Percentiles rank a stretch among this genome's conserved stretches.
Evolutionary conservation across 2,888 invertebrate species (phyloP).

Genomic region (Amphiduros pacificus): DNA sequence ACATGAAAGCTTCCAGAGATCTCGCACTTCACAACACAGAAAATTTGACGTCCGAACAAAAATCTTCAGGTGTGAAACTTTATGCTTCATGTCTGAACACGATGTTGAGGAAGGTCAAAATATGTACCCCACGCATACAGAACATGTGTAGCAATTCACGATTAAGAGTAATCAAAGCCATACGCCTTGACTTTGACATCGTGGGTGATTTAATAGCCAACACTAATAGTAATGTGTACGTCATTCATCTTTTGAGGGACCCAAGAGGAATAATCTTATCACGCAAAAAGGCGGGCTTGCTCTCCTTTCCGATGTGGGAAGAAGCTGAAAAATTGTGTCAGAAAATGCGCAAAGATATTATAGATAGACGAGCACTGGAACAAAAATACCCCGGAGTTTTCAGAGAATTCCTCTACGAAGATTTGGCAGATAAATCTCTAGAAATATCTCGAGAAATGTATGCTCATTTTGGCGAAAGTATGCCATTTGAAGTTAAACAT

Average conservation of each 20-base stretch:
- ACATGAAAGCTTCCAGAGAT: too few relatives aligned
- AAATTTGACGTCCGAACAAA: too few relatives aligned
- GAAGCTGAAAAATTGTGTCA: not conserved
- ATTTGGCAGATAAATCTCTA: not conserved
- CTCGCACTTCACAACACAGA: too few relatives aligned
- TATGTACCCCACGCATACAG: too few relatives aligned
- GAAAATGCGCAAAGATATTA: not conserved
- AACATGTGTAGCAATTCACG: too few relatives aligned
- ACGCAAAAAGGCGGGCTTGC: not conserved
- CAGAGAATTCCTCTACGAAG: not conserved
- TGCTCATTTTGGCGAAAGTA: not conserved
- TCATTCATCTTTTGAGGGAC: not conserved
- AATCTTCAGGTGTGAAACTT: too few relatives aligned
- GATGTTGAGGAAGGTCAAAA: too few relatives aligned
- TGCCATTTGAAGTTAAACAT: not conserved
- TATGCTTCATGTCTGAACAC: too few relatives aligned
- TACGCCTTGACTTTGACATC: too few relatives aligned
- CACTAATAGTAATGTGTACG: not conserved
- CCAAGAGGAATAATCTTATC: not conserved
- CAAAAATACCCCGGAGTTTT: not conserved
- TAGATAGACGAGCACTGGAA: not conserved
- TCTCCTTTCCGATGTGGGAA: not conserved
- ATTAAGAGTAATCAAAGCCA: too few relatives aligned
- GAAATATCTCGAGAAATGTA: not conserved
- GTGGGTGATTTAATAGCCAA: too few relatives aligned